phyloP scores from a whole-genome alignment of 2,797 vertebrate species.

The Crenichthys baileyi region DNA sequence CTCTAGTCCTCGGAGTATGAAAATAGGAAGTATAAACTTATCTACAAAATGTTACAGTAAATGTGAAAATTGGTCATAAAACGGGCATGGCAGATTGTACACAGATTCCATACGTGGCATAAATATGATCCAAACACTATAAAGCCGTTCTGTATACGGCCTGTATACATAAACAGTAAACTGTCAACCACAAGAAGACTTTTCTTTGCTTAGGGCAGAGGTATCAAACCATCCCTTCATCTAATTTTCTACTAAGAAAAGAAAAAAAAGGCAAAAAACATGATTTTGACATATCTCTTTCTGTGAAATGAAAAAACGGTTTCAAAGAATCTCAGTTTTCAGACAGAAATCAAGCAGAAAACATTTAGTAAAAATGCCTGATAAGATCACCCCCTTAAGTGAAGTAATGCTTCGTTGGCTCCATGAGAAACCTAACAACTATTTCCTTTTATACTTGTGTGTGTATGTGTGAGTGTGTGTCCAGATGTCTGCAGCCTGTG shows the following conservation, averaged over 20 bases:
- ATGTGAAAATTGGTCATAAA: background rate
- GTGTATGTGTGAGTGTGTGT: conserved; percentile 1
- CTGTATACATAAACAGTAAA: conserved; percentile 17
- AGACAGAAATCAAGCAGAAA: background rate
- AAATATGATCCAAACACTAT: conserved; percentile 23
- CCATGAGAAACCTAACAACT: conserved; percentile 49
- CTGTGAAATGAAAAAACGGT: background rate
- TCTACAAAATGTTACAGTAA: background rate
- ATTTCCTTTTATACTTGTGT: conserved; percentile 42
- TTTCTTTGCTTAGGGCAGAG: conserved; percentile 3
- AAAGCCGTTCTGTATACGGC: conserved; percentile 28
- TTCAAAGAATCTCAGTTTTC: background rate
- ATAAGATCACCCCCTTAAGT: conserved; percentile 3
- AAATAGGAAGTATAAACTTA: background rate
- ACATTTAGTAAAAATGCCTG: background rate
- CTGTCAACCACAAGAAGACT: background rate
- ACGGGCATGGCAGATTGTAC: background rate
- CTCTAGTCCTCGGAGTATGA: background rate
- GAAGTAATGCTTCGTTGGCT: conserved; percentile 22
- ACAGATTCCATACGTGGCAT: conserved; percentile 1
- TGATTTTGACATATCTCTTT: background rate
- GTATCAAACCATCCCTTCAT: background rate
- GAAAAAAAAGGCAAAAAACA: background rate
- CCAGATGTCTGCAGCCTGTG: conserved; percentile 66
- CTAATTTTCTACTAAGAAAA: background rate